Conservation (phyloP, 2,113 vertebrate genomes). For the Catharus fuscescens region DNA sequence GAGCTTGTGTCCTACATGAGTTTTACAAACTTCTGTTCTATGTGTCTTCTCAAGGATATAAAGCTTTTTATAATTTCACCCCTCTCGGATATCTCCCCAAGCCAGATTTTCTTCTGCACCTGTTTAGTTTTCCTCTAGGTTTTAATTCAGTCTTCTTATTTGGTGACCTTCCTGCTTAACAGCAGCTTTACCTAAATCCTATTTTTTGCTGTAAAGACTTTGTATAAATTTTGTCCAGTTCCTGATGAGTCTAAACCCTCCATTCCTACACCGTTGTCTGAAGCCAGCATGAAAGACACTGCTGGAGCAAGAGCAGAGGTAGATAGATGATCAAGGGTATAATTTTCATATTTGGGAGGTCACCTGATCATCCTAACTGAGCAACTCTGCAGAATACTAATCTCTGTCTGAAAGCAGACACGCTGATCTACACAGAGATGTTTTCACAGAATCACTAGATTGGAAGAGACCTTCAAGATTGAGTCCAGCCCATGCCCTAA, state of each 20-base stretch:
- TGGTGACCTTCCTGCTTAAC: background rate
- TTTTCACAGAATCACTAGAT: background rate
- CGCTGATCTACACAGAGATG: background rate
- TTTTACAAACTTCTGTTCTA: background rate
- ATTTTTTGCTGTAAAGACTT: background rate
- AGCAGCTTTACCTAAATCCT: background rate
- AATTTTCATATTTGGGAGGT: background rate
- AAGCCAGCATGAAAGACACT: background rate
- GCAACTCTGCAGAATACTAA: background rate
- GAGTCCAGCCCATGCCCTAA: background rate
- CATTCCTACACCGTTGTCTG: background rate
- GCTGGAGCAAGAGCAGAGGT: background rate
- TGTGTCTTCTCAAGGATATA: background rate
- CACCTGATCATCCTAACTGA: background rate
- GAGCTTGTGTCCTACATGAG: background rate
- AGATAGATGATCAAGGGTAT: background rate
- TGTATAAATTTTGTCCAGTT: background rate
- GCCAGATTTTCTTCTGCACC: background rate
- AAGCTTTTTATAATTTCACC: background rate
- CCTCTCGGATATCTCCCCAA: background rate
- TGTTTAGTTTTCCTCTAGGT: background rate
- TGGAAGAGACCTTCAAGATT: background rate
- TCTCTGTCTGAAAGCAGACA: background rate
- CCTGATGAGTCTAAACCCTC: background rate
- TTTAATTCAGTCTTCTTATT: background rate